Evolutionary conservation across 2,113 vertebrate species (phyloP).

Genomic region (Brachypteracias leptosomus): DNA sequence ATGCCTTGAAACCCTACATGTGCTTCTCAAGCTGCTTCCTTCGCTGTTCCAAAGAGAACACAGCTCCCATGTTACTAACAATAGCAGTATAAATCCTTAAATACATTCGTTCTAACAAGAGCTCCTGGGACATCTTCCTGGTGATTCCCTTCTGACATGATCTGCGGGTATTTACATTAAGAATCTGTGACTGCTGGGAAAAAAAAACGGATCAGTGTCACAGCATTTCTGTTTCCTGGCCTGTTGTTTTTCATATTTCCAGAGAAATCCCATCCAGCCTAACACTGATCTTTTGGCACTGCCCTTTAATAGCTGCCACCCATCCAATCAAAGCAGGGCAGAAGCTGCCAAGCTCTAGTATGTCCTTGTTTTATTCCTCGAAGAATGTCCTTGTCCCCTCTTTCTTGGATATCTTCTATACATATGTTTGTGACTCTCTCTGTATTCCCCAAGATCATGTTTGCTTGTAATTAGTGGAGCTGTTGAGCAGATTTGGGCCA

Average conservation of each 20-base stretch:
- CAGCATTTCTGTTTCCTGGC: background rate
- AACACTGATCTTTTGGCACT: background rate
- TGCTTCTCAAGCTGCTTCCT: background rate
- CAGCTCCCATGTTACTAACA: background rate
- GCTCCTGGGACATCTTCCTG: background rate
- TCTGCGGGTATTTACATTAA: background rate
- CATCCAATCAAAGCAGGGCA: background rate
- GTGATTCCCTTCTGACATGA: background rate
- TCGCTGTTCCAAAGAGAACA: background rate
- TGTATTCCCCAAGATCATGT: background rate
- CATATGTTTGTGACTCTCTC: background rate
- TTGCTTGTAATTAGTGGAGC: constrained; percentile 1
- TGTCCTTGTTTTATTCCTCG: constrained; percentile 7
- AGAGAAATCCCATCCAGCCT: background rate
- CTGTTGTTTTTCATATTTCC: background rate
- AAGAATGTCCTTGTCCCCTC: background rate
- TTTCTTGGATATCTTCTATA: background rate
- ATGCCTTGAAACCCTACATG: background rate
- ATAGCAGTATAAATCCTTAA: background rate
- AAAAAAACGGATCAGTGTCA: background rate
- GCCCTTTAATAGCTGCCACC: constrained; percentile 5
- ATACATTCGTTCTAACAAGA: background rate
- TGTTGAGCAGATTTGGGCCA: background rate
- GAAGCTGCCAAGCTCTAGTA: constrained; percentile 5
- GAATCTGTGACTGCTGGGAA: background rate